phyloP scores from a whole-genome alignment of 2,888 invertebrate species.

The Hemaris fuciformis region DNA sequence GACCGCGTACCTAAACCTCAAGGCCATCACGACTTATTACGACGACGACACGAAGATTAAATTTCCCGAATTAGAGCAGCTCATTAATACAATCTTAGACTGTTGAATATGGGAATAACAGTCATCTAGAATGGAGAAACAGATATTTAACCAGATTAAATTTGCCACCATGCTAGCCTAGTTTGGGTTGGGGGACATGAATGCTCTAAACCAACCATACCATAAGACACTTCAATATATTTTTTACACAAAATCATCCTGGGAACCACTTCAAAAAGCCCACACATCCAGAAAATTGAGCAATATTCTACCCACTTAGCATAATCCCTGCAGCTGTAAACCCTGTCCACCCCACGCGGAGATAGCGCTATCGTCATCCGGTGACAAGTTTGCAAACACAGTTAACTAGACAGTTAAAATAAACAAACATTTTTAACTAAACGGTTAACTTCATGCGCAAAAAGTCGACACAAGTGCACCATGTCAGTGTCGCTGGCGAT shows the following conservation, averaged over 20 bases:
- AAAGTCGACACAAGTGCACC: conserved; percentile 1
- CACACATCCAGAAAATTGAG: not conserved
- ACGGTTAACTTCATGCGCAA: conserved; percentile 9
- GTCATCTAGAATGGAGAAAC: too few species aligned
- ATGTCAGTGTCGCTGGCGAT: not conserved
- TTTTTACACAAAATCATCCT: not conserved
- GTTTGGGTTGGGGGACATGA: too few species aligned
- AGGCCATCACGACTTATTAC: too few species aligned
- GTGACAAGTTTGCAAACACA: conserved; percentile 9
- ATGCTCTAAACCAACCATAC: too few species aligned
- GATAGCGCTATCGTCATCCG: conserved; percentile 3
- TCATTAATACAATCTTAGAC: too few species aligned
- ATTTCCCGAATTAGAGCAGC: too few species aligned
- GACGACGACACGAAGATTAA: too few species aligned
- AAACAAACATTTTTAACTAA: conserved; percentile 15
- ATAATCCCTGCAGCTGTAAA: not conserved
- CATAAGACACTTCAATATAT: too few species aligned
- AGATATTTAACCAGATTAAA: too few species aligned
- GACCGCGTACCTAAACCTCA: too few species aligned
- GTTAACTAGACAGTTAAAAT: conserved; percentile 3
- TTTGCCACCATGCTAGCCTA: too few species aligned
- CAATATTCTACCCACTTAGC: not conserved
- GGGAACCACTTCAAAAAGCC: not conserved
- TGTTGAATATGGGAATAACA: too few species aligned
- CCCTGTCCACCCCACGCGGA: not conserved